A percentile compares a stretch with the other conserved stretches of the same genome.
phyloP scores from a whole-genome alignment of 2,888 invertebrate genomes.

The Archaeoteleia sp. region DNA sequence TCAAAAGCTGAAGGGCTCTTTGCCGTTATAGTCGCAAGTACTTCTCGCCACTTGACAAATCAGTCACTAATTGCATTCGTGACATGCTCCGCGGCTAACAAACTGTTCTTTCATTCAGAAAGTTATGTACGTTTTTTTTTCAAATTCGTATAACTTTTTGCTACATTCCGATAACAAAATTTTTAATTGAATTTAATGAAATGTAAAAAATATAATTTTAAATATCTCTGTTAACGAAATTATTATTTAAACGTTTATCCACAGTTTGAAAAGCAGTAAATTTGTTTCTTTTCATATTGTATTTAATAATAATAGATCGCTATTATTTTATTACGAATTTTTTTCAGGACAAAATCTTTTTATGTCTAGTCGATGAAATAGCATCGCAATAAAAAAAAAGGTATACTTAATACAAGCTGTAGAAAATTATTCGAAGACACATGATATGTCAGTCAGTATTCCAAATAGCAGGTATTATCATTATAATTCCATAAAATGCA shows the following conservation, averaged over 20 bases:
- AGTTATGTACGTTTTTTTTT: slow-evolving; percentile 36
- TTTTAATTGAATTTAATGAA: no score
- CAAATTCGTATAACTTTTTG: slow-evolving; percentile 22
- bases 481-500: slow-evolving; percentile 53
- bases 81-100: slow-evolving; percentile 72
- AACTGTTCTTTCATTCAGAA: slow-evolving; percentile 65
- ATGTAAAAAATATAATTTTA: no score
- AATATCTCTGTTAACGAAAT: no score
- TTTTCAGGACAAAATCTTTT: no score
- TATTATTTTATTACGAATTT: no score
- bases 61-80: slow-evolving; percentile 75
- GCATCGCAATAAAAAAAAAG: slow-evolving; percentile 12
- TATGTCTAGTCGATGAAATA: slow-evolving; percentile 19
- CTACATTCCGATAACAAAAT: not conserved
- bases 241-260: no score
- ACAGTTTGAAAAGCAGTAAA: no score
- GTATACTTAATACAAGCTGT: slow-evolving; percentile 22
- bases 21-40: slow-evolving; percentile 63
- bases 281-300: no score
- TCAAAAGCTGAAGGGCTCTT: slow-evolving; percentile 65
- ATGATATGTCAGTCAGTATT: slow-evolving; percentile 48
- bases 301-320: no score
- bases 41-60: slow-evolving; percentile 70
- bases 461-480: slow-evolving; percentile 42
- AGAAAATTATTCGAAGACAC: slow-evolving; percentile 38